These are phyloP conservation scores for Phaenicophaeus curvirostris DNA, from an alignment of 2,797 vertebrate genomes.

Conservation along the genomic window DNA sequence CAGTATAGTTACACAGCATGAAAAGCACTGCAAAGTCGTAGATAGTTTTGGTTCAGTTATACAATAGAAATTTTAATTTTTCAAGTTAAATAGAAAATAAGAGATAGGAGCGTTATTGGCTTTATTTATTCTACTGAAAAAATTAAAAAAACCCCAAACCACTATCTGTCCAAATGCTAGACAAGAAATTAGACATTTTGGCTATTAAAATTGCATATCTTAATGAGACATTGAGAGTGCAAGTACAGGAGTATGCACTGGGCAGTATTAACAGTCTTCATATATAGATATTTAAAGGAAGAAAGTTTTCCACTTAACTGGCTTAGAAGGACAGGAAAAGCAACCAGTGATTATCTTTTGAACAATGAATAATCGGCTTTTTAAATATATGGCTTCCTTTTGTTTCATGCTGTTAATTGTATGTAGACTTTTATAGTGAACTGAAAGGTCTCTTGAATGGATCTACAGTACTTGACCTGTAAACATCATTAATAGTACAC, in stretches of 20 bases:
- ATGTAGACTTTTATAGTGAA: not conserved
- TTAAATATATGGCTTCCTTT: not conserved
- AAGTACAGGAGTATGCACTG: not conserved
- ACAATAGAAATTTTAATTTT: slow-evolving; percentile 44
- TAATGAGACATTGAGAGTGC: not conserved
- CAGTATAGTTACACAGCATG: not conserved
- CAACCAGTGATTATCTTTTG: not conserved
- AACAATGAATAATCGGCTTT: not conserved
- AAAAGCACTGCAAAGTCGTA: slow-evolving; percentile 7
- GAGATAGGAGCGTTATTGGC: slow-evolving; percentile 10
- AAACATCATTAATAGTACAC: not conserved
- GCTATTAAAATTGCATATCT: not conserved
- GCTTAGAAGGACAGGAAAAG: not conserved
- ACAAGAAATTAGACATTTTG: slow-evolving; percentile 37
- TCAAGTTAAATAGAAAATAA: slow-evolving; percentile 53
- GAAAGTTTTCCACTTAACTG: not conserved
- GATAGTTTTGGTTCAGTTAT: slow-evolving; percentile 51
- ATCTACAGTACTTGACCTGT: not conserved
- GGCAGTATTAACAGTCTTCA: not conserved
- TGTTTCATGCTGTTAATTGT: not conserved
- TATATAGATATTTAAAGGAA: not conserved
- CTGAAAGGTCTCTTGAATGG: not conserved
- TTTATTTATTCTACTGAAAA: slow-evolving; percentile 31
- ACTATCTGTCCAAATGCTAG: not conserved
- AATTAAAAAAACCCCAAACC: not conserved